phyloP scores from a whole-genome alignment of 1,140 invertebrate species.

The Heliconius eleuchia region DNA sequence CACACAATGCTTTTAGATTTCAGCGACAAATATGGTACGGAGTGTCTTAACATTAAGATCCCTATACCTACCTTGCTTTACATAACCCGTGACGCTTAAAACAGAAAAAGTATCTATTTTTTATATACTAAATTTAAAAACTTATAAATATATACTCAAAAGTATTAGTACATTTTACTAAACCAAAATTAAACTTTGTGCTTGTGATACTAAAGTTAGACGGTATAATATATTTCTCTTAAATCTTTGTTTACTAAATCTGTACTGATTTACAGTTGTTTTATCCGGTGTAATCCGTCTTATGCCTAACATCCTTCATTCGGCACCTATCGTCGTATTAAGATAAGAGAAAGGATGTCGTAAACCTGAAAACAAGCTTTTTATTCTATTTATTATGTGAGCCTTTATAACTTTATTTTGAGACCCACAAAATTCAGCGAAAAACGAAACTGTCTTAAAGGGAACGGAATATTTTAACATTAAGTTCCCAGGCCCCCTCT shows the following conservation, averaged over 20 bases:
- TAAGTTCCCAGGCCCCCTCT: no score
- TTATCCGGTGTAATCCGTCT: constrained; percentile 53
- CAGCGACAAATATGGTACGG: neutral
- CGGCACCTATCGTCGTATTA: constrained; percentile 66
- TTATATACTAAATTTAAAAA: no score
- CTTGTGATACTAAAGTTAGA: constrained; percentile 3
- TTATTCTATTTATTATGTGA: constrained; percentile 49
- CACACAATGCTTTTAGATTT: no score
- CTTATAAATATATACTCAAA: no score
- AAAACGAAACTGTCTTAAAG: no score
- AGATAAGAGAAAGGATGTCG: constrained; percentile 70
- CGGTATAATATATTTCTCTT: constrained; percentile 7
- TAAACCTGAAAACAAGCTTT: constrained; percentile 70
- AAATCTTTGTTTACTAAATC: constrained; percentile 46
- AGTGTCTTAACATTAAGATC: neutral
- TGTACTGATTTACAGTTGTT: constrained; percentile 44
- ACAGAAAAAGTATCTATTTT: no score
- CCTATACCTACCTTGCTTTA: neutral
- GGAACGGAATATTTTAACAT: no score
- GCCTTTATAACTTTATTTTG: constrained; percentile 35
- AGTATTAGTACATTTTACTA: no score
- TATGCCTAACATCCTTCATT: constrained; percentile 56
- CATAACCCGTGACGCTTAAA: no score
- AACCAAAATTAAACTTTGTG: neutral
- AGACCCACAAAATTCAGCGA: no score